Base-by-base conservation (phyloP, 2,888 invertebrate species). In the Clepsis dumicolana region DNA sequence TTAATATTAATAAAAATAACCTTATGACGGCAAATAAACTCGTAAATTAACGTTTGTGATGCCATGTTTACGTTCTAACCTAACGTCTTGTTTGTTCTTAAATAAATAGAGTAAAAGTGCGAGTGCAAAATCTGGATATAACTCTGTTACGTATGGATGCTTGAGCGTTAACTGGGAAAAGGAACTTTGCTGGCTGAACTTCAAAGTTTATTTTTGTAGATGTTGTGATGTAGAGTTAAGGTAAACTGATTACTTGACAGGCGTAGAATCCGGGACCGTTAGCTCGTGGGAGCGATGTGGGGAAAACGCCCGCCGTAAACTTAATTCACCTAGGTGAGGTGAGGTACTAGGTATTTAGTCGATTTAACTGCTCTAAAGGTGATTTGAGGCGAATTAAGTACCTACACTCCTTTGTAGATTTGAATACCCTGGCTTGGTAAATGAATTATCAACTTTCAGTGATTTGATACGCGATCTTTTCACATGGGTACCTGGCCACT, bases 111-210 rank as follows among this genome's bases (percentile, higher is more conserved):
- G 61, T 60, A 35, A 54, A 54, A 69, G 59, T 59, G 32, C 60
- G 69, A 64, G 69, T 64, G 69, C 44, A 60, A 69, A 64, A 60
- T 53, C 24, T 25, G 7, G 14, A 41, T 54, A 48, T 62, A 62
- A 27, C 24, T 29, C 24, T 2, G 4, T n/a, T 4, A n/a, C n/a
- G 5, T n/a, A 21, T 48, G 21, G 21, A 2, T 48, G 12, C 0
- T 10, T 18, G 18, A 12, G 18, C 21, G 3, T 48, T 48, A 12
- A 21, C 7, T 21, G 21, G 21, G 41, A 48, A 48, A 48, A 48
- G 2, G 10, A 12, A 21, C 12, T 21, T 21, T 48, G 2, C 10
- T 12, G 10, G 1, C 1, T 2, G 12, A 21, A 12, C 2, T 4
- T 12, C 12, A 48, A 48, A 21, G 21, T 21, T 12, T 12, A 10